Evolutionary conservation across 37 sponge, comb jelly and placozoan genomes (phyloP), one percentile per base, ranked within the genome.

Genomic region (Cliona cf. orientalis): DNA sequence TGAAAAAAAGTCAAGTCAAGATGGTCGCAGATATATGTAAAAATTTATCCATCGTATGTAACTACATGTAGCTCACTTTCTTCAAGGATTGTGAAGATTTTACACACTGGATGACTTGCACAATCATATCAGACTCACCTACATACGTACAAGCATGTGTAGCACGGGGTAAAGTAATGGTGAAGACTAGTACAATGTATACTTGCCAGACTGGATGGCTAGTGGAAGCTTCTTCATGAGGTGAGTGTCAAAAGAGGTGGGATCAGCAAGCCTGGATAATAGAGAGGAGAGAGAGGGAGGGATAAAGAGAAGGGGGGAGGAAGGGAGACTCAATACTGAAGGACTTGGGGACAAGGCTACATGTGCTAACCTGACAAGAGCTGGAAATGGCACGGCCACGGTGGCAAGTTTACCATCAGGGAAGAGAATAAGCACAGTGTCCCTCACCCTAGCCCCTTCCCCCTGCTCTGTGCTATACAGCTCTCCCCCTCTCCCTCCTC

Each of bases 331-430:
- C 26, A 9, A 9, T 49, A 49, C 53, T 49, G 53, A 49, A 49
- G n/a, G n/a, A n/a, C n/a, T n/a, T n/a, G n/a, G n/a, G n/a, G n/a
- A 29, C 7, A 7, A 69, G 40, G 17, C 6, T 19, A 69, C 9
- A 63, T 5, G 45, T 35, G 21, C 29, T 58, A 67, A 80, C 87
- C 79, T 73, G 4, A 74, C 58, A 0, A 87, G 68, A 2, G 75
- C 19, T 3, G 80, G 75, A 45, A 87, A 79, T 0, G 87, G 87
- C n/a, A 87, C 87, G 25, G 38, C 26, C 69, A 87, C 62, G 33
- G 80, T 71, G 23, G 80, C 55, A 6, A 87, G 67, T 0, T 80
- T 66, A 32, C 87, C 87, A 74, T 79, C 56, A 2, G 87, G 80
- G 44, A 63, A 69, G 41, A 86, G 64, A n/a, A 78, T 49, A 4